Evolutionary conservation across 64 coral and sea anemone genomes (phyloP), one percentile per base, ranked within the genome.

Genomic region (Hydrozoanthus tunicans): DNA sequence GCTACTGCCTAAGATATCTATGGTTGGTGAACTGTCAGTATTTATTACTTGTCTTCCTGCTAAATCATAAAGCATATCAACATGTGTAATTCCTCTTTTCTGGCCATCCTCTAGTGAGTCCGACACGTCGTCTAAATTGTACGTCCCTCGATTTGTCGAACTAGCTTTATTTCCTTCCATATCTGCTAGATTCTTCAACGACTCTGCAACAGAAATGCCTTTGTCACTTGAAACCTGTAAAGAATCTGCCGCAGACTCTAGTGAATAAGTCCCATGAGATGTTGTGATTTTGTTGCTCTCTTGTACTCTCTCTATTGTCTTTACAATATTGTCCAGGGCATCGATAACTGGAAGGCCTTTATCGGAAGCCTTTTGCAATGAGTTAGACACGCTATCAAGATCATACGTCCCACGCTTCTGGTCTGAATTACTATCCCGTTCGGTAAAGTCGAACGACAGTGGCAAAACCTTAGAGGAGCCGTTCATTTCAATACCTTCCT

Each of bases 111-210:
- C 53, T 3, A 94, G 26, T 27, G 83, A 73, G 73, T 82, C 20
- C 4, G 95, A 97, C 53, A 97, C 95, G 68, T 81, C 75, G n/a
- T 94, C 92, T 64, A 97, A 67, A 12, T 89, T 90, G 70, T 94
- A 97, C 24, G 95, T 97, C 65, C 92, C 84, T 67, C 92, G 82
- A 27, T 80, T 93, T 6, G 20, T 5, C 0, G 6, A 26, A 7
- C 53, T 73, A 7, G 4, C 7, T 26, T 61, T 59, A 4, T 32
- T 73, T 3, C 74, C 69, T 15, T 88, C 56, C 84, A 60, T 88
- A 9, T 88, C 53, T 13, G 84, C 84, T 4, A 88, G 67, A 70
- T 59, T 62, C 13, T 11, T 73, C 57, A 88, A 88, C 7, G 68
- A 51, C 54, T 88, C 84, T 23, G 69, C 73, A 75, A 88, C 69